Conservation (phyloP, 53 echinoderm and acorn worm genomes). For the Paelopatides confundens region DNA sequence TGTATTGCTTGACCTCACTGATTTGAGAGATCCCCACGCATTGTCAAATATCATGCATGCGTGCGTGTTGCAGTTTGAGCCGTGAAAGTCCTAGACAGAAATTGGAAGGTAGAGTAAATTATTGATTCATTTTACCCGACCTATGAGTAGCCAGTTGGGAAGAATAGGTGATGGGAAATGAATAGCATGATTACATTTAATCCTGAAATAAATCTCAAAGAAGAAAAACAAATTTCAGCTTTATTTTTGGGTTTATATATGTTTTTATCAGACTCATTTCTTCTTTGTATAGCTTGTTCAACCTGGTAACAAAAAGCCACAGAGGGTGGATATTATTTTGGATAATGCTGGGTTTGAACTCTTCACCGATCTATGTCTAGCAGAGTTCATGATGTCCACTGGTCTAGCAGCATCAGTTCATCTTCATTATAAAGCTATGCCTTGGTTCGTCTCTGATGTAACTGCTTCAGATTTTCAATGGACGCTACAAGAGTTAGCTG, state of each 20-base stretch:
- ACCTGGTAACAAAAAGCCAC: not conserved
- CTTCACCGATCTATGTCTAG: conserved; percentile 87
- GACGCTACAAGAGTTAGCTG: conserved; percentile 70
- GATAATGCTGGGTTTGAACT: conserved; percentile 98
- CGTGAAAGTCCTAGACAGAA: too few relatives aligned
- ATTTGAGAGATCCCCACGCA: too few relatives aligned
- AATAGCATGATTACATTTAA: too few relatives aligned
- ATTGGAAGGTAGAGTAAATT: too few relatives aligned
- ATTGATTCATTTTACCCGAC: too few relatives aligned
- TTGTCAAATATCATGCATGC: too few relatives aligned
- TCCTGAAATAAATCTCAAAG: too few relatives aligned
- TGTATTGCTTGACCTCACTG: too few relatives aligned
- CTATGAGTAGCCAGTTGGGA: too few relatives aligned
- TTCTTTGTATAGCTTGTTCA: not conserved
- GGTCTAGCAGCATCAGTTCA: conserved; percentile 61
- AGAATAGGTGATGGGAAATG: too few relatives aligned
- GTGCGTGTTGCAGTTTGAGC: too few relatives aligned
- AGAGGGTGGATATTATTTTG: conserved; percentile 84
- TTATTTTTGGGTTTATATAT: not conserved
- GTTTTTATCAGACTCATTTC: not conserved
- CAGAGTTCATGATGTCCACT: conserved; percentile 68
- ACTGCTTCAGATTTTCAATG: conserved; percentile 75
- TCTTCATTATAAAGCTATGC: conserved; percentile 91
- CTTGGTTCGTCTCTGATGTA: conserved; percentile 96
- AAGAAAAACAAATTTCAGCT: not conserved